Conservation (phyloP, 1,140 invertebrate genomes). For the Colletes latitarsis region DNA sequence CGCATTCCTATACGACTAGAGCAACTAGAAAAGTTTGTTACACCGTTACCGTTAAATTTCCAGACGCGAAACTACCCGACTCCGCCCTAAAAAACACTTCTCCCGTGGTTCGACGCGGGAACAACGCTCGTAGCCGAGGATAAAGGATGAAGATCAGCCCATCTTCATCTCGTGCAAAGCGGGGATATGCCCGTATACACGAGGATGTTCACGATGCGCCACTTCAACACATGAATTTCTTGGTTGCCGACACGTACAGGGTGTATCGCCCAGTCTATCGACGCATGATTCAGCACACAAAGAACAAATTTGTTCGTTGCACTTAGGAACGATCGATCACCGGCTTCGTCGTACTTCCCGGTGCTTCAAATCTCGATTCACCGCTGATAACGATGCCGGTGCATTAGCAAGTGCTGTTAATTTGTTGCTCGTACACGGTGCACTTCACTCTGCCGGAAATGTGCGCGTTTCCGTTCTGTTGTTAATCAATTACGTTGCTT, state of each 20-base stretch:
- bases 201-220: constrained; percentile 28
- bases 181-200: constrained; percentile 44
- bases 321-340: constrained; percentile 45
- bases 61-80: constrained; percentile 1
- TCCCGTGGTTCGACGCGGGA: constrained; percentile 49
- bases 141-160: constrained; percentile 48
- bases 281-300: constrained; percentile 45
- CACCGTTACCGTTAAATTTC: constrained; percentile 6
- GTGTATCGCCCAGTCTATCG: constrained; percentile 23
- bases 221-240: constrained; percentile 37
- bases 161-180: neutral
- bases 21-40: constrained; percentile 2
- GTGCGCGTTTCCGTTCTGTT: constrained; percentile 39
- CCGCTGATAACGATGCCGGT: constrained; percentile 36
- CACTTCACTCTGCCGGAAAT: constrained; percentile 26
- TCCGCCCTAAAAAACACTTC: constrained; percentile 35
- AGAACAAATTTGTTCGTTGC: constrained; percentile 43
- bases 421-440: constrained; percentile 36
- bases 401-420: constrained; percentile 43
- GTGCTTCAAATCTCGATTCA: constrained; percentile 45
- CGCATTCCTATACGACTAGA: neutral
- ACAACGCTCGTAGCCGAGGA: constrained; percentile 51
- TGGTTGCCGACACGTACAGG: neutral
- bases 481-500: constrained; percentile 44
- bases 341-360: constrained; percentile 1